phyloP scores from a whole-genome alignment of 2,113 vertebrate genomes.

The Pachyramphus minor region DNA sequence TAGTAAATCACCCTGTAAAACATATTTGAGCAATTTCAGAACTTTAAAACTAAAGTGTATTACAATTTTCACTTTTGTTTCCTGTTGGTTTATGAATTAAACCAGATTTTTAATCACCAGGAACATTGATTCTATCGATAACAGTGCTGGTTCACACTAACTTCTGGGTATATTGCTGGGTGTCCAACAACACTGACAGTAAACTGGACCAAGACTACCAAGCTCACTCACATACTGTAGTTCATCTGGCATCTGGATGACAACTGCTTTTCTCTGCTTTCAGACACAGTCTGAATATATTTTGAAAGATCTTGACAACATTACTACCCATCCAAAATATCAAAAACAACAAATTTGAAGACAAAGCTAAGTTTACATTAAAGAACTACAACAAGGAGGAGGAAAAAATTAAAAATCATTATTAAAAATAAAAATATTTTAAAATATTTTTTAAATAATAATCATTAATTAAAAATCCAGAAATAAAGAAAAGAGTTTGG shows the following conservation, averaged over 20 bases:
- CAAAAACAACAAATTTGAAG: background rate
- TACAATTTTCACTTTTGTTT: background rate
- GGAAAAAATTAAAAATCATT: background rate
- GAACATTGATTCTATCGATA: background rate
- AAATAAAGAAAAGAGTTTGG: background rate
- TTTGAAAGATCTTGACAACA: background rate
- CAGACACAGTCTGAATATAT: background rate
- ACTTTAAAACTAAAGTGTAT: background rate
- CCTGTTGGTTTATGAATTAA: background rate
- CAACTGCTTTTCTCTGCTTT: background rate
- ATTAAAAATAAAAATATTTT: no score
- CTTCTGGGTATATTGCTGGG: background rate
- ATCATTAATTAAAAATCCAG: no score
- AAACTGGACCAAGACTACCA: background rate
- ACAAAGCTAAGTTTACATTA: background rate
- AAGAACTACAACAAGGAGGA: background rate
- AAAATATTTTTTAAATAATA: no score
- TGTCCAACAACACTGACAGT: background rate
- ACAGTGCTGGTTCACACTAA: background rate
- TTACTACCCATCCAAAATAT: background rate
- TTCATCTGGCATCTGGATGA: background rate
- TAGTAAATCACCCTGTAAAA: background rate
- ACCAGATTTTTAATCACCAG: background rate
- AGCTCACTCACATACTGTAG: background rate
- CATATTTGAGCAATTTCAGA: background rate